Percentiles rank a stretch among this genome's conserved stretches.
Evolutionary conservation across 2,797 vertebrate species (phyloP).

Genomic region (Microctenopoma lineatum): DNA sequence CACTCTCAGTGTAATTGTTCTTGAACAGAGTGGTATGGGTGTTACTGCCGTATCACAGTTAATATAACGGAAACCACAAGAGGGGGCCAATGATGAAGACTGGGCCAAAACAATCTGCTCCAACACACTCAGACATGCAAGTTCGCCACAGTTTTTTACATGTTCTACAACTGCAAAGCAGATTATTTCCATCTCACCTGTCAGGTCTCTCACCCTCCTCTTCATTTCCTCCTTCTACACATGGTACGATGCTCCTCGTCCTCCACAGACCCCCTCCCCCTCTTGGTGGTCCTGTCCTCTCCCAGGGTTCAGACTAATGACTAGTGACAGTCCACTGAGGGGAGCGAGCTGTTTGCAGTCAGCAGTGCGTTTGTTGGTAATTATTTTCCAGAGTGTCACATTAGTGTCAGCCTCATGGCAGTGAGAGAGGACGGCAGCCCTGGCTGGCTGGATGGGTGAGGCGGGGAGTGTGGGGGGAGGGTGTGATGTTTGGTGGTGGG

Average conservation of each 20-base stretch:
- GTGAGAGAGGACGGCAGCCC: conserved; percentile 84
- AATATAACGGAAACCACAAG: conserved; percentile 66
- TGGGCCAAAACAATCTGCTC: neutral
- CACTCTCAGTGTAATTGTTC: conserved; percentile 15
- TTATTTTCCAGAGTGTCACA: conserved; percentile 99
- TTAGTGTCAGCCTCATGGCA: conserved; percentile 95
- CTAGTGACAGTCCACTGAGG: conserved; percentile 95
- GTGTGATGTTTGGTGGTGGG: conserved; percentile 74
- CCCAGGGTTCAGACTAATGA: conserved; percentile 90
- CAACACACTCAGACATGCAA: conserved; percentile 11
- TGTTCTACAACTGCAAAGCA: conserved; percentile 63
- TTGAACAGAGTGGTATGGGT: conserved; percentile 37
- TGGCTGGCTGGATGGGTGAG: conserved; percentile 61
- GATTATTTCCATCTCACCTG: conserved; percentile 64
- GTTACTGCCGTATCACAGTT: conserved; percentile 22
- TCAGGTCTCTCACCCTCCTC: conserved; percentile 41
- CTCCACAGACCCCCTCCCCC: conserved; percentile 31
- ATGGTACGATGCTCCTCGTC: conserved; percentile 49
- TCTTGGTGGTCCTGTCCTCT: conserved; percentile 71
- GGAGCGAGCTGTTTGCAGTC: conserved; percentile 96
- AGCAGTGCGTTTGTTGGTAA: conserved; percentile 98
- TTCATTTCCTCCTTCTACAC: conserved; percentile 52
- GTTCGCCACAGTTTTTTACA: conserved; percentile 45
- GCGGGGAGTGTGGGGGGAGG: conserved; percentile 43
- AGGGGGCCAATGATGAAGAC: conserved; percentile 64